These are phyloP conservation scores for Archivesica marissinica DNA, from an alignment of 1,140 invertebrate species.

Conservation along the genomic window DNA sequence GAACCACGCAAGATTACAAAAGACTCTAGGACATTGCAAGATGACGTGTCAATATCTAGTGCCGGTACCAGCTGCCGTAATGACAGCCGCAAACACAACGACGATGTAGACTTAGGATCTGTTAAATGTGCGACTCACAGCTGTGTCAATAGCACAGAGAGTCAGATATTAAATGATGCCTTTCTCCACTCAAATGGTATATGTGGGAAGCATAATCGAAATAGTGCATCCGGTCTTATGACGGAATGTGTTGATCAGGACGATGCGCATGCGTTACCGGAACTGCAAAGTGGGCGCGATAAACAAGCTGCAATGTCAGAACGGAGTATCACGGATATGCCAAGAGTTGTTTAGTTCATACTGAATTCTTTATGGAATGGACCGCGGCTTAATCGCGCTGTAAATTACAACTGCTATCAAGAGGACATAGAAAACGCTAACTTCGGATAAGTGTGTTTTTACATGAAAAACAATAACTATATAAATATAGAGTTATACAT, in stretches of 20 bases:
- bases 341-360: constrained; percentile 16
- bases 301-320: neutral
- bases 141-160: neutral
- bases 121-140: neutral
- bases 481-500: too few relatives aligned
- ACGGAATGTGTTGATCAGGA: neutral
- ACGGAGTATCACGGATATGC: neutral
- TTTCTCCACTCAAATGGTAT: neutral
- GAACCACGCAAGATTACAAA: neutral
- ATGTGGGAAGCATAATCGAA: neutral
- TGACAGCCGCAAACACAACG: neutral
- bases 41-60: neutral
- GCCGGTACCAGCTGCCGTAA: neutral
- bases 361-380: too few relatives aligned
- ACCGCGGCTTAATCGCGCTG: too few relatives aligned
- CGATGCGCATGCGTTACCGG: neutral
- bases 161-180: neutral
- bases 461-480: too few relatives aligned
- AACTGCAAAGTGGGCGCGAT: neutral
- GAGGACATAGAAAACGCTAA: too few relatives aligned
- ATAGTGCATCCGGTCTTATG: neutral
- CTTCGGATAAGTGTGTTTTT: too few relatives aligned
- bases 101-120: neutral
- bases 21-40: neutral
- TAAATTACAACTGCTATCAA: too few relatives aligned